Evolutionary conservation across 2,113 vertebrate species (phyloP), one percentile per base, ranked within the genome.

Genomic region (Oxygymnocypris stewartii): DNA sequence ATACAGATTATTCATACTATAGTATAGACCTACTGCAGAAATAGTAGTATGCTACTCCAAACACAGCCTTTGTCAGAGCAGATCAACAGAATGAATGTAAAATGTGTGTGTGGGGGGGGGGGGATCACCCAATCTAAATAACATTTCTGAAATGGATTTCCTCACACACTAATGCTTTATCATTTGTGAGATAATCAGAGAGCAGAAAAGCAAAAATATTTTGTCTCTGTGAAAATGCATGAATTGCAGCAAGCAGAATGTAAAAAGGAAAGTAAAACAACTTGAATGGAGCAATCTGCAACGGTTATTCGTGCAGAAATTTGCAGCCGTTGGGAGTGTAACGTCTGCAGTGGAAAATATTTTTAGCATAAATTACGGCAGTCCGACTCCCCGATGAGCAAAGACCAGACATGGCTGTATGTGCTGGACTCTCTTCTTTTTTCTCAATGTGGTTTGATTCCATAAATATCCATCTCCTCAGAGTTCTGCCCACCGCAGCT

Each of bases 341-440:
- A 31, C 69, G 20, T 69, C 14, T 82, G 80, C 44, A 67, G 14
- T 67, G 49, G 47, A 57, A 84, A 84, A 51, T 12, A 57, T 89
- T 92, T 92, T 91, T 89, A 90, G 88, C 86, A 94, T 93, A 90
- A 92, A 92, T 92, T 91, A 91, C 91, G 88, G 79, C 92, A 51
- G 49, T 88, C 28, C 28, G 28, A 31, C 28, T 31, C 73, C 83
- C 82, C 28, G 77, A 14, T 76, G 82, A 84, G 88, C 84, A 90
- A 92, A 89, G 86, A 90, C 88, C 63, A 71, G 84, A 51, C 61
- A 54, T n/a, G 47, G 16, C 51, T 42, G 40, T 42, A 71, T 78
- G 67, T 82, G 63, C 16, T 35, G 77, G 42, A 76, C 69, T 75
- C 59, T n/a, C 35, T 75, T 13, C 18, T 31, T 42, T 37, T 28